Evolutionary conservation across 2,797 vertebrate genomes (phyloP).

Genomic region (Huso huso): DNA sequence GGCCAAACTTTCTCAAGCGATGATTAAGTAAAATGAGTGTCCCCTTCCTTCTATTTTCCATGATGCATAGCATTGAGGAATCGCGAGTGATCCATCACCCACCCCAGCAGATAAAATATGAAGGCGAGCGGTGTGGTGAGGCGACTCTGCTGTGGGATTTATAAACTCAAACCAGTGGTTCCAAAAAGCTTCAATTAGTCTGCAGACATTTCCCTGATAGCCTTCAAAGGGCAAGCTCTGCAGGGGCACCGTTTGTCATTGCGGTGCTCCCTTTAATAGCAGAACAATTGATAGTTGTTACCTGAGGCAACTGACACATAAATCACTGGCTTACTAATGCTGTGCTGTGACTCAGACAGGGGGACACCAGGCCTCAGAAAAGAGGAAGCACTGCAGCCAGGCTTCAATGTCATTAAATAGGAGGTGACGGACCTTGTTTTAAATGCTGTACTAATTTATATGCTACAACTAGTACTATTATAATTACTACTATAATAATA

Average conservation of each 20-base stretch:
- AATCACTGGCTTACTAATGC: slow-evolving; percentile 38
- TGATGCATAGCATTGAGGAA: slow-evolving; percentile 45
- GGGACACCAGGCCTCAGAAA: slow-evolving; percentile 13
- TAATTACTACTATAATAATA: too few relatives aligned
- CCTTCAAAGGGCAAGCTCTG: slow-evolving; percentile 37
- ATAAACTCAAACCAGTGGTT: slow-evolving; percentile 44
- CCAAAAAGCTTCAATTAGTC: slow-evolving; percentile 44
- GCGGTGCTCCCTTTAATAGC: slow-evolving; percentile 44
- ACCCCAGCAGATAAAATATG: slow-evolving; percentile 52
- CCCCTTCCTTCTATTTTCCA: slow-evolving; percentile 40
- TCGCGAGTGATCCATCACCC: slow-evolving; percentile 37
- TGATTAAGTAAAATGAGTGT: slow-evolving; percentile 47
- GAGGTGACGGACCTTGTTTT: background rate
- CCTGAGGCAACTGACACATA: slow-evolving; percentile 35
- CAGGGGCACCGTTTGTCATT: slow-evolving; percentile 46
- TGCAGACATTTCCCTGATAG: slow-evolving; percentile 21
- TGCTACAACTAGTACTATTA: too few relatives aligned
- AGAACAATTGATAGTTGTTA: slow-evolving; percentile 42
- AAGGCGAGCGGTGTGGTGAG: slow-evolving; percentile 46
- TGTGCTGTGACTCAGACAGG: slow-evolving; percentile 27
- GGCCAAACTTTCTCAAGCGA: slow-evolving; percentile 40
- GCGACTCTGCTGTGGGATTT: slow-evolving; percentile 49
- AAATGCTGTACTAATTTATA: too few relatives aligned
- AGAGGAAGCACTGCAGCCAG: background rate
- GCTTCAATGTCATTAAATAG: background rate